Evolutionary conservation across 2,113 vertebrate genomes (phyloP).

Genomic region (Gymnobelideus leadbeateri): DNA sequence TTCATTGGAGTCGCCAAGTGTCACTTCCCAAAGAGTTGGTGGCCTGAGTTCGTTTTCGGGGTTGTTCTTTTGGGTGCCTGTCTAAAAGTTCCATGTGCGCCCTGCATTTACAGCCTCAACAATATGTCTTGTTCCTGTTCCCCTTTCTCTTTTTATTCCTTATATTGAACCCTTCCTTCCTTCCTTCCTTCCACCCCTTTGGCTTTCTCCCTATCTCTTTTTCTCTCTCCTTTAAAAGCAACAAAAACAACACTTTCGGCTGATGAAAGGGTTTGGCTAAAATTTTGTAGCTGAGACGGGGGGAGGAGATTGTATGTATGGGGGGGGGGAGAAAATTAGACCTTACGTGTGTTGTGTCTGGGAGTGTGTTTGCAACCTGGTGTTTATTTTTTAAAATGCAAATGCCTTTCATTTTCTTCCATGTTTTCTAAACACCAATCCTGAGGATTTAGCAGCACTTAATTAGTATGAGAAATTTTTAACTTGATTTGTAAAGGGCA

Average conservation of each 20-base stretch:
- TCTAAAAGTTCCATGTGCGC: not conserved
- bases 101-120: not conserved
- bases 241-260: not conserved
- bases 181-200: not conserved
- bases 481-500: constrained; percentile 44
- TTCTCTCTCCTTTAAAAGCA: no score
- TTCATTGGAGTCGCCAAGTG: not conserved
- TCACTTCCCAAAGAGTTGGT: not conserved
- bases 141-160: constrained; percentile 25
- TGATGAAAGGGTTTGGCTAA: not conserved
- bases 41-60: not conserved
- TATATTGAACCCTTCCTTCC: not conserved
- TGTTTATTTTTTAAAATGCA: constrained; percentile 74
- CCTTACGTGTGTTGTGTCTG: not conserved
- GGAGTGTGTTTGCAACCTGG: constrained; percentile 39
- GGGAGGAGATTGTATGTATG: not conserved
- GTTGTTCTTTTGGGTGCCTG: not conserved
- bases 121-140: constrained; percentile 24
- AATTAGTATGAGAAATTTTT: constrained; percentile 36
- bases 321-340: not conserved
- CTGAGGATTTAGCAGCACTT: constrained; percentile 51
- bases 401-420: constrained; percentile 15
- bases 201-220: no score
- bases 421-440: constrained; percentile 71
- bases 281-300: constrained; percentile 35